Percentiles rank a stretch among this genome's conserved stretches.
These are phyloP conservation scores for Epiperipatus broadwayi DNA, from an alignment of 2,888 invertebrate genomes.

Conservation along the genomic window DNA sequence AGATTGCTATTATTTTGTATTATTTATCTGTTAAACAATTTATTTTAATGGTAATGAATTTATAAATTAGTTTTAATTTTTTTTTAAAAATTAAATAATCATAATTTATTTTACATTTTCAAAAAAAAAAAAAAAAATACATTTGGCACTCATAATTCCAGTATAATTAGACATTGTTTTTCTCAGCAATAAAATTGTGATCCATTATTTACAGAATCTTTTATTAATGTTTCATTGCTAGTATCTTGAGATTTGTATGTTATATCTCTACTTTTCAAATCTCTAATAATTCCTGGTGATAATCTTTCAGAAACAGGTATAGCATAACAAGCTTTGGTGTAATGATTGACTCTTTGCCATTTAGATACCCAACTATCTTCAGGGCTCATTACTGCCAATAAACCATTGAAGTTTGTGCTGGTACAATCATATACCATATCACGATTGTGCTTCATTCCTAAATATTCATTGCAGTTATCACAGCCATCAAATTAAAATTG, in stretches of 20 bases:
- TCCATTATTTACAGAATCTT: too few species aligned
- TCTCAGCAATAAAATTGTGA: too few species aligned
- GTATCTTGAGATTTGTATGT: constrained; percentile 65
- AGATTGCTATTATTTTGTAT: too few species aligned
- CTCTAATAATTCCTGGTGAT: constrained; percentile 66
- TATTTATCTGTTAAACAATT: too few species aligned
- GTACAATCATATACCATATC: constrained; percentile 96
- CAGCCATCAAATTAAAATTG: constrained; percentile 96
- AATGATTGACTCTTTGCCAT: constrained; percentile 88
- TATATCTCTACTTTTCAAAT: constrained; percentile 80
- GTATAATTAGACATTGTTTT: too few species aligned
- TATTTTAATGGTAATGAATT: too few species aligned
- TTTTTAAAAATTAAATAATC: too few species aligned
- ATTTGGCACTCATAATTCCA: too few species aligned
- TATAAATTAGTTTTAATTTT: too few species aligned
- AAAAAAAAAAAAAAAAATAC: too few species aligned
- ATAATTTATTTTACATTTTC: too few species aligned
- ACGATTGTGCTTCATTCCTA: constrained; percentile 84
- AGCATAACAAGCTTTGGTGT: constrained; percentile 81
- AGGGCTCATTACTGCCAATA: constrained; percentile 87
- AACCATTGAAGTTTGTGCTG: constrained; percentile 93
- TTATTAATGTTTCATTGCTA: too few species aligned
- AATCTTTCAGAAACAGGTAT: constrained; percentile 84
- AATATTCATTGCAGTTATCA: constrained; percentile 92
- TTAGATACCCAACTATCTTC: constrained; percentile 99